A percentile compares a stretch with the other conserved stretches of the same genome.
phyloP scores from a whole-genome alignment of 2,888 invertebrate genomes.

The Stenoptilia bipunctidactyla region DNA sequence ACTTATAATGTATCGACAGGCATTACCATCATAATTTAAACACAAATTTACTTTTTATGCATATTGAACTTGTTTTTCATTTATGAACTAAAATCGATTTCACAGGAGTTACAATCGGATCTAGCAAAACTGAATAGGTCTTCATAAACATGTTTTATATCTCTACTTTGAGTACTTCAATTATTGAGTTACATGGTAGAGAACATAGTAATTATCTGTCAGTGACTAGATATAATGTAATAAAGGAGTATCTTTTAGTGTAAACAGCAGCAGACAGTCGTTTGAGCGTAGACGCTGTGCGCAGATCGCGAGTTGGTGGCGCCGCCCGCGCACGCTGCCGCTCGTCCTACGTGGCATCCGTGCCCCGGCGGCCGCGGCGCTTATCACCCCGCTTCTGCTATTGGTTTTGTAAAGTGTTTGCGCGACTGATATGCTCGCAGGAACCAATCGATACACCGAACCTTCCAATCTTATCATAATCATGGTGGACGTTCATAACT shows the following conservation, averaged over 20 bases:
- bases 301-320: not conserved
- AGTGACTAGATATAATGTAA: constrained; percentile 41
- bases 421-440: constrained; percentile 44
- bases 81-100: no score
- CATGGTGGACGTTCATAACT: constrained; percentile 62
- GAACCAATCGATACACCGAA: constrained; percentile 63
- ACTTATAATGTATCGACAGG: no score
- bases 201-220: constrained; percentile 38
- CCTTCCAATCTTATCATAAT: constrained; percentile 59
- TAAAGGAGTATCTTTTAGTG: constrained; percentile 57
- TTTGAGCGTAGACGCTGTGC: not conserved
- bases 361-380: constrained; percentile 16
- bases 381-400: constrained; percentile 50
- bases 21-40: no score
- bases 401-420: constrained; percentile 66
- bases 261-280: constrained; percentile 33
- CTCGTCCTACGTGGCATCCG: constrained; percentile 2
- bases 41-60: no score
- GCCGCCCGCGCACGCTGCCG: constrained; percentile 3
- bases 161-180: no score
- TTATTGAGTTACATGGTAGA: constrained; percentile 14
- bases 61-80: no score
- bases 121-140: no score
- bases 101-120: no score
- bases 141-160: no score